Evolutionary conservation across 2,888 invertebrate species (phyloP).

Genomic region (Protula sp.): DNA sequence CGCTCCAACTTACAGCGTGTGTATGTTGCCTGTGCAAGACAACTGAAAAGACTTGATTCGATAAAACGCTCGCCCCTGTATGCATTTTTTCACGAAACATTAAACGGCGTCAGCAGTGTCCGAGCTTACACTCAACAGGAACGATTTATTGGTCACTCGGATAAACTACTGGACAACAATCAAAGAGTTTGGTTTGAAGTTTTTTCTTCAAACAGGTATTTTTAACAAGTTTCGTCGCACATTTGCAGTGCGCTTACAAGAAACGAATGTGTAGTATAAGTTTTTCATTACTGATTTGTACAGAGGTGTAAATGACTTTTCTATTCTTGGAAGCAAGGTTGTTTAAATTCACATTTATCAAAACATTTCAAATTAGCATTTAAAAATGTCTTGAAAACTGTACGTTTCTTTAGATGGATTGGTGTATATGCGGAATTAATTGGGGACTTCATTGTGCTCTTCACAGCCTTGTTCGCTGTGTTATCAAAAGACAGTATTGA

Average conservation of each 20-base stretch:
- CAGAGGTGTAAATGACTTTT: too few relatives aligned
- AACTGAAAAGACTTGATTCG: conserved; percentile 86
- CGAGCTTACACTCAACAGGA: conserved; percentile 75
- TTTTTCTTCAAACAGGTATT: conserved; percentile 75
- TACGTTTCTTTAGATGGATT: conserved; percentile 25
- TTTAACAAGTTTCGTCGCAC: too few relatives aligned
- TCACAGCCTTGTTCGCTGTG: conserved; percentile 24
- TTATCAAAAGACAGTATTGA: conserved; percentile 13
- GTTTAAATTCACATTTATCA: too few relatives aligned
- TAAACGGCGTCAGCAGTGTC: conserved; percentile 67
- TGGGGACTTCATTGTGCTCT: conserved; percentile 25
- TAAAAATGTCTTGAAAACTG: too few relatives aligned
- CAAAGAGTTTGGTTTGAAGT: conserved; percentile 87
- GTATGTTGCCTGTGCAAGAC: conserved; percentile 86
- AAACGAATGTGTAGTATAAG: too few relatives aligned
- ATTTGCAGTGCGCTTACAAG: too few relatives aligned
- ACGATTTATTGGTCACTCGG: conserved; percentile 79
- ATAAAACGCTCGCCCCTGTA: conserved; percentile 90
- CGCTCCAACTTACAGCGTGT: conserved; percentile 72
- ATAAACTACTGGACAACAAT: conserved; percentile 82
- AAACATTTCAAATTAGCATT: too few relatives aligned
- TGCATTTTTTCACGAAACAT: conserved; percentile 89
- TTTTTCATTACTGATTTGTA: too few relatives aligned
- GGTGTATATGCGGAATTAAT: conserved; percentile 22
- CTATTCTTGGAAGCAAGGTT: too few relatives aligned